Percentiles rank a stretch among this genome's conserved stretches.
phyloP scores from a whole-genome alignment of 2,113 vertebrate species.

The Zosterops borbonicus region DNA sequence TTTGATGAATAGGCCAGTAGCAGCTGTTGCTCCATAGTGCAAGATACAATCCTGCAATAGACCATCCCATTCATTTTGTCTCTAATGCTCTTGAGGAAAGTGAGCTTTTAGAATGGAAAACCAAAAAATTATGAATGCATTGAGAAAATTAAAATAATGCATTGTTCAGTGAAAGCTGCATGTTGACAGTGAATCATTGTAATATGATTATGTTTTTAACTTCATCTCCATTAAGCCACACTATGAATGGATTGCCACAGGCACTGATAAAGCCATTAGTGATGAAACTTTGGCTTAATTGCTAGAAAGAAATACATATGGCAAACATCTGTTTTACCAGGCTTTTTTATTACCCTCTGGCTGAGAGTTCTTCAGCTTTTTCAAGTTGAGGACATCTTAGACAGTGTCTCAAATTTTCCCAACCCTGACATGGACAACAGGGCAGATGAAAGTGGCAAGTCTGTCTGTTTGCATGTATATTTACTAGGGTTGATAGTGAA shows the following conservation, averaged over 20 bases:
- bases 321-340: conserved; percentile 34
- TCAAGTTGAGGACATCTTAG: neutral
- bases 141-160: neutral
- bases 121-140: neutral
- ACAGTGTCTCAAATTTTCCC: neutral
- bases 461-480: neutral
- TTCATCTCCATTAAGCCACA: conserved; percentile 3
- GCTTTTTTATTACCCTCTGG: neutral
- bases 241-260: conserved; percentile 34
- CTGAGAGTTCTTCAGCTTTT: neutral
- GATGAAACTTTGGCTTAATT: conserved; percentile 7
- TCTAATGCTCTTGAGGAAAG: neutral
- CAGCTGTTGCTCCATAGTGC: neutral
- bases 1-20: neutral
- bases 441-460: neutral
- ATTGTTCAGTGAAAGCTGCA: conserved; percentile 26
- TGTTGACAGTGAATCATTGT: neutral
- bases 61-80: neutral
- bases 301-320: conserved; percentile 7
- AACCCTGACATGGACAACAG: neutral
- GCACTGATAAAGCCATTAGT: conserved; percentile 50
- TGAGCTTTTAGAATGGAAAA: neutral
- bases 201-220: conserved; percentile 20
- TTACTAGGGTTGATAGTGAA: neutral
- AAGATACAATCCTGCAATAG: neutral